Evolutionary conservation across 2,888 invertebrate species (phyloP), one percentile per base, ranked within the genome.

Genomic region (Oasisia sp.): DNA sequence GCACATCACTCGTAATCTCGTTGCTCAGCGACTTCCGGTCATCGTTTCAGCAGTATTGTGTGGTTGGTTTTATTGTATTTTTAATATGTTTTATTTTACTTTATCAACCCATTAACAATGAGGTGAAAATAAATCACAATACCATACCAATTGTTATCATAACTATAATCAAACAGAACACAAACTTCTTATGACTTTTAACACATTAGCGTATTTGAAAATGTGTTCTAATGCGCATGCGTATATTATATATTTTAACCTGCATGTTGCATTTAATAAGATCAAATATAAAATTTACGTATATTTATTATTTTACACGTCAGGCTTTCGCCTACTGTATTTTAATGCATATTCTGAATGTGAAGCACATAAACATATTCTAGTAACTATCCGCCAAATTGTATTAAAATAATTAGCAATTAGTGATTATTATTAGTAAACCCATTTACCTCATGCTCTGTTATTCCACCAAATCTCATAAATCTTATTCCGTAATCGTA

Each of bases 201-300:
- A 56, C 56, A 11, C 74, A 27, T 74, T 74, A 19, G 74, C 74
- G 1, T 19, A 3, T 74, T 74, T 74, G 74, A 74, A 19, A 19
- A 74, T 74, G 27, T 19, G 14, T 19, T 74, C 27, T 74, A 27
- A n/a, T 27, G 74, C 74, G 27, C 74, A 74, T 74, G 4, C 27
- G 27, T 74, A 74, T 74, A 74, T 74, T 74, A 74, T n/a, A 74
- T 74, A 74, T 74, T 74, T 74, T 74, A 74, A 74, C 27, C 74
- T 74, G 27, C 74, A 74, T n/a, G 19, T 74, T 74, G 74, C 74
- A 74, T 27, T 14, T 74, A 4, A 0, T 74, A n/a, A 74, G 74
- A 74, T 19, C 27, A 74, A 74, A 11, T 58, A 58, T 58, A 19
- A 14, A 9, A 27, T 27, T 74, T 74, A 27, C 3, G 74, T 74